These are phyloP conservation scores for Dryococelus australis DNA, from an alignment of 2,888 invertebrate species.

Conservation along the genomic window DNA sequence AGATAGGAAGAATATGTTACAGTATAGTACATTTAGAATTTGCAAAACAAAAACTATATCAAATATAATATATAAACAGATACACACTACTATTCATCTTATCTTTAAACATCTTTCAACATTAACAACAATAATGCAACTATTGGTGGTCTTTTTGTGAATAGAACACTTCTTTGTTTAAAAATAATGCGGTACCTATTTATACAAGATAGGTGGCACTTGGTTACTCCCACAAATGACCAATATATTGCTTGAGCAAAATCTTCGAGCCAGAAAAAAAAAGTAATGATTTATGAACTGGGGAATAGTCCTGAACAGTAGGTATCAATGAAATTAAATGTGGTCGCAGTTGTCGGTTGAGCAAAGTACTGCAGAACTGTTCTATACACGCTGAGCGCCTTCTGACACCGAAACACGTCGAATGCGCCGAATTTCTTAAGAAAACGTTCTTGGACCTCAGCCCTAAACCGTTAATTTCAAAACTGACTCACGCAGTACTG, in stretches of 20 bases:
- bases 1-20: not conserved
- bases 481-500: too few relatives aligned
- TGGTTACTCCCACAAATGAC: not conserved
- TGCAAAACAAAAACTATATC: not conserved
- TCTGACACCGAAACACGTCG: too few relatives aligned
- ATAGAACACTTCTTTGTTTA: not conserved
- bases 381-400: too few relatives aligned
- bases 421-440: too few relatives aligned
- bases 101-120: not conserved
- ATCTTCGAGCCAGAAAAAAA: not conserved
- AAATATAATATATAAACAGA: conserved; percentile 5
- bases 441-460: too few relatives aligned
- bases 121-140: not conserved
- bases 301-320: not conserved
- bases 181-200: not conserved
- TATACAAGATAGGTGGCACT: not conserved
- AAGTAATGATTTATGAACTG: not conserved
- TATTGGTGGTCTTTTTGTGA: not conserved
- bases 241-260: conserved; percentile 9
- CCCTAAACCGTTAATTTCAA: too few relatives aligned
- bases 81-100: not conserved
- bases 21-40: not conserved
- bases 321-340: not conserved
- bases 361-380: not conserved
- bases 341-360: not conserved